These are phyloP conservation scores for Danaus chrysippus DNA, from an alignment of 2,888 invertebrate species.

Conservation along the genomic window DNA sequence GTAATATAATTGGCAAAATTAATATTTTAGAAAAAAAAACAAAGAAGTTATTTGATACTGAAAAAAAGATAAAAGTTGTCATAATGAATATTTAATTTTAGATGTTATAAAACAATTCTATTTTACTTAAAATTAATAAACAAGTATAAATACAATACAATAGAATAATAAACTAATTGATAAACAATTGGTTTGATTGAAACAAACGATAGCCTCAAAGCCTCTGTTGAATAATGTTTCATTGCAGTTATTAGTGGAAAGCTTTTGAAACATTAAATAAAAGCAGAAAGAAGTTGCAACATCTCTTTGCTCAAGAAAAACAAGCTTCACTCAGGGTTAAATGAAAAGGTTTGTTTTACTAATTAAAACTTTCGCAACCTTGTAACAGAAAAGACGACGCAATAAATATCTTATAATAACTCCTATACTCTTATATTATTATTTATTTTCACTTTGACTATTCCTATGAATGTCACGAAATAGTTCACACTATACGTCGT, in stretches of 20 bases:
- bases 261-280: conserved; percentile 8
- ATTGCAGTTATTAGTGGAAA: neutral
- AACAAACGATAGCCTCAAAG: neutral
- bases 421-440: too few species aligned
- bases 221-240: neutral
- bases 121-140: neutral
- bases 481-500: too few species aligned
- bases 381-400: neutral
- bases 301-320: conserved; percentile 16
- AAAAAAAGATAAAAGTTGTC: too few species aligned
- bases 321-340: conserved; percentile 13
- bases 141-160: neutral
- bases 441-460: too few species aligned
- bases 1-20: too few species aligned
- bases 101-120: too few species aligned
- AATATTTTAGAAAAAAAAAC: too few species aligned
- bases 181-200: neutral
- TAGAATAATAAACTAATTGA: neutral
- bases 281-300: conserved; percentile 11
- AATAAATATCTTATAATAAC: neutral
- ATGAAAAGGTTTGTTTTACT: conserved; percentile 20
- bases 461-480: too few species aligned
- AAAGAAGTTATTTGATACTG: too few species aligned
- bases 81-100: too few species aligned
- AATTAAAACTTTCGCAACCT: conserved; percentile 22